These are phyloP conservation scores for Branchipolynoe longqiensis DNA, from an alignment of 2,888 invertebrate species.

Conservation along the genomic window DNA sequence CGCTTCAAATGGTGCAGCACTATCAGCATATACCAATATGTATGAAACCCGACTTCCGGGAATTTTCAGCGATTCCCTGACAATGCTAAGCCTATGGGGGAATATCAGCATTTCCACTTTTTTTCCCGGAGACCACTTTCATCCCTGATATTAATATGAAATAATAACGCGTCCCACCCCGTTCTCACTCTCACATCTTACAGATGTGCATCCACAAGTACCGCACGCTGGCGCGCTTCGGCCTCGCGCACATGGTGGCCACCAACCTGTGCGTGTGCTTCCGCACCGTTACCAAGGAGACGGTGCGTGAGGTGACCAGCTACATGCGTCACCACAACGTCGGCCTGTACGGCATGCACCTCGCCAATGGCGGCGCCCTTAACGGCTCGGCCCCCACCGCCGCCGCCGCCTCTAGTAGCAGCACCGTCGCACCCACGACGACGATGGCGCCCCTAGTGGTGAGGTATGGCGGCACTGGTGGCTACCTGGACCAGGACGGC, in stretches of 20 bases:
- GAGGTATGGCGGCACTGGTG: conserved; percentile 1
- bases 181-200: no score
- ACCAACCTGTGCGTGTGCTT: conserved; percentile 99
- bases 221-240: conserved; percentile 97
- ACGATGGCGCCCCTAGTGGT: not conserved
- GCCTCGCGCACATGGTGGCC: conserved; percentile 98
- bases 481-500: conserved; percentile 27
- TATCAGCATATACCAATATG: no score
- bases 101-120: no score
- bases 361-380: not conserved
- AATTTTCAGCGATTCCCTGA: no score
- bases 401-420: not conserved
- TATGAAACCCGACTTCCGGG: no score
- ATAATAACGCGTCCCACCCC: no score
- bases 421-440: not conserved
- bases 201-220: conserved; percentile 98
- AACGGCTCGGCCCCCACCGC: not conserved
- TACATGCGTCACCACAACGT: conserved; percentile 28
- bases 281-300: conserved; percentile 95
- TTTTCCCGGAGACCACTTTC: no score
- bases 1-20: no score
- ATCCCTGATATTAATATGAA: no score
- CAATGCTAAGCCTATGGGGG: no score
- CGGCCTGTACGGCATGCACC: conserved; percentile 45
- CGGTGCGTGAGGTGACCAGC: conserved; percentile 89